phyloP scores from a whole-genome alignment of 2,113 vertebrate genomes.

The Anoura caudifer region DNA sequence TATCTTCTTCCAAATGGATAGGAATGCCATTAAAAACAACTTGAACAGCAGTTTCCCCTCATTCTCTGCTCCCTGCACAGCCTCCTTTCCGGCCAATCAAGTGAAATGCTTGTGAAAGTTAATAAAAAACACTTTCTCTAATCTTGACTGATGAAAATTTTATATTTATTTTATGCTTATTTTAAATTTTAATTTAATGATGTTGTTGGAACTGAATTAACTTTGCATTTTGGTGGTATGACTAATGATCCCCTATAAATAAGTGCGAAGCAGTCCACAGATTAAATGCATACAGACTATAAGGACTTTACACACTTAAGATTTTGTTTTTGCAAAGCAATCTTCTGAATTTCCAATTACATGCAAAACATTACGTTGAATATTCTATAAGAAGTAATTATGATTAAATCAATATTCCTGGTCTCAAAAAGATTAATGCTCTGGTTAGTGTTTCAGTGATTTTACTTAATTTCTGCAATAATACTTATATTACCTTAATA shows the following conservation, averaged over 20 bases:
- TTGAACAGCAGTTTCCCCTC: not conserved
- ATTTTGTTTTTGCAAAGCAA: not conserved
- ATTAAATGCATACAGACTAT: slow-evolving; percentile 16
- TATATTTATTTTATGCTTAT: slow-evolving; percentile 46
- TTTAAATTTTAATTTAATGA: slow-evolving; percentile 55
- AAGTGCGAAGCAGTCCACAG: slow-evolving; percentile 38
- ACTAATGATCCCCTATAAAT: slow-evolving; percentile 51
- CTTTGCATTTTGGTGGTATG: slow-evolving; percentile 57
- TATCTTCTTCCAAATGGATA: slow-evolving; percentile 60
- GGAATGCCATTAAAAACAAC: slow-evolving; percentile 69
- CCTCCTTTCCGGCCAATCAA: not conserved
- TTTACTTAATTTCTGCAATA: not conserved
- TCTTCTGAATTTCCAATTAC: not conserved
- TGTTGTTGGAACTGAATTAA: slow-evolving; percentile 64
- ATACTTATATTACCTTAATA: not conserved
- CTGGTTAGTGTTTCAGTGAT: not conserved
- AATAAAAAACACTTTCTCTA: slow-evolving; percentile 3
- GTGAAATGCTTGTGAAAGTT: slow-evolving; percentile 1
- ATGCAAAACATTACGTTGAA: not conserved
- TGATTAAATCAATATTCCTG: not conserved
- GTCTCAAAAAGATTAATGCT: not conserved
- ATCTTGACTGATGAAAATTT: slow-evolving; percentile 51
- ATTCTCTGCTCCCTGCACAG: not conserved
- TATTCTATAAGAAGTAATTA: not conserved
- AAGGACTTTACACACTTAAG: not conserved